These are phyloP conservation scores for Cyprinodon brontotheroides DNA, from an alignment of 2,113 vertebrate species.

Conservation along the genomic window DNA sequence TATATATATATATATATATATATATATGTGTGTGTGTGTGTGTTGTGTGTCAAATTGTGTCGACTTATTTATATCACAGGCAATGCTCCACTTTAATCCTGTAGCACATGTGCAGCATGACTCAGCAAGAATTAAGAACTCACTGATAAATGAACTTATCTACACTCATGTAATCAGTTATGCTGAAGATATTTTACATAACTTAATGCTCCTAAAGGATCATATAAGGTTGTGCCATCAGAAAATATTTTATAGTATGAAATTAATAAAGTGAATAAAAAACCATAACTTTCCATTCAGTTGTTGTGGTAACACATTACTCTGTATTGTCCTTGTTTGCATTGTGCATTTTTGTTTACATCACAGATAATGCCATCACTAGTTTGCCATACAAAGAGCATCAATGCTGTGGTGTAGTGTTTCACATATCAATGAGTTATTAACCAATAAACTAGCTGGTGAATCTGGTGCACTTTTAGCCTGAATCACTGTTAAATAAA, in stretches of 20 bases:
- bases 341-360: not conserved
- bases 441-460: conserved; percentile 44
- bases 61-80: no score
- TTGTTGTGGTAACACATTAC: no score
- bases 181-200: not conserved
- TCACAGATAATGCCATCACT: conserved; percentile 42
- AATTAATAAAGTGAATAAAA: not conserved
- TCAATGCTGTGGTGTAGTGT: conserved; percentile 18
- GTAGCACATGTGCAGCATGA: no score
- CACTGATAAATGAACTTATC: no score
- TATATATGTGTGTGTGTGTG: no score
- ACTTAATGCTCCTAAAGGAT: not conserved
- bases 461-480: conserved; percentile 13
- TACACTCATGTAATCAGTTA: not conserved
- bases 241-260: not conserved
- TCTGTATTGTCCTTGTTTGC: not conserved
- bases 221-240: not conserved
- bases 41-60: no score
- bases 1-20: accelerated
- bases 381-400: conserved; percentile 11
- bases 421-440: conserved; percentile 49
- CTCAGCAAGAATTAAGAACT: no score
- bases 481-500: conserved; percentile 19
- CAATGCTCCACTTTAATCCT: no score
- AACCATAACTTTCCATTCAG: not conserved